phyloP scores from a whole-genome alignment of 2,797 vertebrate species.

The Chelonia mydas region DNA sequence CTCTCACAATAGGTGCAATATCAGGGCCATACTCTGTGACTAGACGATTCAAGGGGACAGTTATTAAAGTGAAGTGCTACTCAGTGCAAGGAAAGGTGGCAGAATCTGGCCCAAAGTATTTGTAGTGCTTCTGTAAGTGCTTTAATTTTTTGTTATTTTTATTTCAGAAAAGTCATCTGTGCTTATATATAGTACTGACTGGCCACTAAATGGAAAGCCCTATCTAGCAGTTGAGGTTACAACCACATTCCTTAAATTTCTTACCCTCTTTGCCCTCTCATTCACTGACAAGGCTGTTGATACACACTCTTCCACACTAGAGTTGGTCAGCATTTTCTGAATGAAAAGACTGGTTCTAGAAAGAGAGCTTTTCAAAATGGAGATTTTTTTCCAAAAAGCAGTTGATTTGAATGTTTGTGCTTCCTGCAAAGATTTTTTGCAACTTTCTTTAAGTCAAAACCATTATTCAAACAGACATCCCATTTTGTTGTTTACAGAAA shows the following conservation, averaged over 20 bases:
- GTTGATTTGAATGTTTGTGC: neutral
- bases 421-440: neutral
- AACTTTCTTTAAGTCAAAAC: neutral
- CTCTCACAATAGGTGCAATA: neutral
- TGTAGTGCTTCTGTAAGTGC: neutral
- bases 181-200: neutral
- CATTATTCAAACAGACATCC: neutral
- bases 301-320: neutral
- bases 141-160: neutral
- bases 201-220: neutral
- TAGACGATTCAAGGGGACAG: neutral
- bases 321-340: neutral
- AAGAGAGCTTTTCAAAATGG: neutral
- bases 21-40: neutral
- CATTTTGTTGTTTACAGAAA: neutral
- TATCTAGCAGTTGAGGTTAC: rapidly evolving
- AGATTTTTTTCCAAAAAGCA: neutral
- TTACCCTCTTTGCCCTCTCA: neutral
- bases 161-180: neutral
- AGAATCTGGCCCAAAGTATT: neutral
- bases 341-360: neutral
- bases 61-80: neutral
- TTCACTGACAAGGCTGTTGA: neutral
- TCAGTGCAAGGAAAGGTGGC: neutral
- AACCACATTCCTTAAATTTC: neutral